These are phyloP conservation scores for Scatophagus argus DNA, from an alignment of 2,113 vertebrate species.

Conservation along the genomic window DNA sequence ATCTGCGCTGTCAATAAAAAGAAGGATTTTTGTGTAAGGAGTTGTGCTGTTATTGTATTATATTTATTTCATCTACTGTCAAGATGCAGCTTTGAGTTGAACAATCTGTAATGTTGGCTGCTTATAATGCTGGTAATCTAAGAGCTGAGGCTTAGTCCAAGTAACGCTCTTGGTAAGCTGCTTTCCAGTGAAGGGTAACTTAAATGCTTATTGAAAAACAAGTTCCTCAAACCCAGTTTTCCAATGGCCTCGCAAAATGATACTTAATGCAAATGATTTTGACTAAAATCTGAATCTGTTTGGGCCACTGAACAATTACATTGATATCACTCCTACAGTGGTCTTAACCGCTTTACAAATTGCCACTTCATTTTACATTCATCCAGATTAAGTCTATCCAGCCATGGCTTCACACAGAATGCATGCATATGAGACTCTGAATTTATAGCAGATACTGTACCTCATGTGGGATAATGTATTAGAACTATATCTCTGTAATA, in stretches of 20 bases:
- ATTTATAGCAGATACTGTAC: not conserved
- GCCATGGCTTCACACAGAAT: not conserved
- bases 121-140: not conserved
- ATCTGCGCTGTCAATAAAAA: slow-evolving; percentile 42
- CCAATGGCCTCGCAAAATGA: not conserved
- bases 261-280: slow-evolving; percentile 22
- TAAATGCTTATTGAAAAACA: not conserved
- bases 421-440: not conserved
- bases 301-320: not conserved
- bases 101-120: not conserved
- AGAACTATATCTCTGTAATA: not conserved
- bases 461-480: not conserved
- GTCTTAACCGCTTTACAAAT: not conserved
- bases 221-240: not conserved
- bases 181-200: not conserved
- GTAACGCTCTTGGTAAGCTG: not conserved
- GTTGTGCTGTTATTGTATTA: not conserved
- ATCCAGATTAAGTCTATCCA: not conserved
- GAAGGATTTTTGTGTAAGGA: slow-evolving; percentile 10
- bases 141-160: slow-evolving; percentile 8
- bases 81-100: slow-evolving; percentile 2
- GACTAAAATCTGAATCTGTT: not conserved
- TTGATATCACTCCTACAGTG: not conserved
- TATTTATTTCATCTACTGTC: slow-evolving; percentile 33
- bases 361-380: not conserved